These are phyloP conservation scores for Nycteola revayana DNA, from an alignment of 2,888 invertebrate genomes.

Conservation along the genomic window DNA sequence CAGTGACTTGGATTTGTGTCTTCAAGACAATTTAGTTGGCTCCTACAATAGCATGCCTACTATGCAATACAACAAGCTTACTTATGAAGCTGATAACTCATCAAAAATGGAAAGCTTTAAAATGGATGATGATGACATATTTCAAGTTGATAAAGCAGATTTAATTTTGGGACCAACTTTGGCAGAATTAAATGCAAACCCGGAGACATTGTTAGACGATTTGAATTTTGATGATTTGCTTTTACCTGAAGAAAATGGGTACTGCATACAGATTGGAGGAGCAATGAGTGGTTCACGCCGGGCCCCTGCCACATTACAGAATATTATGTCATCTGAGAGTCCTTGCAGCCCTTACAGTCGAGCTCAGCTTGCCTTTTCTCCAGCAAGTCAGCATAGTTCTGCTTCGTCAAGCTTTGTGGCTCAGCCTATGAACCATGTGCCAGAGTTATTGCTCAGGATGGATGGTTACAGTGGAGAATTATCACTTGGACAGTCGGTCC, in stretches of 20 bases:
- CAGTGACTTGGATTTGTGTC: conserved; percentile 79
- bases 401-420: conserved; percentile 69
- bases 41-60: conserved; percentile 66
- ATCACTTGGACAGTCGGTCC: conserved; percentile 84
- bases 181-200: conserved; percentile 92
- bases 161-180: conserved; percentile 91
- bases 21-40: conserved; percentile 71
- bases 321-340: conserved; percentile 55
- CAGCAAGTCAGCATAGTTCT: conserved; percentile 85
- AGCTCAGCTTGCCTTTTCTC: conserved; percentile 82
- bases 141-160: conserved; percentile 93
- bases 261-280: conserved; percentile 76
- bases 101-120: conserved; percentile 84
- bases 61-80: conserved; percentile 64
- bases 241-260: conserved; percentile 86
- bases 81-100: conserved; percentile 64
- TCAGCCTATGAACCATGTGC: conserved; percentile 70
- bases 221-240: conserved; percentile 93
- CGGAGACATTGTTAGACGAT: conserved; percentile 91
- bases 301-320: conserved; percentile 42
- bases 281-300: conserved; percentile 70
- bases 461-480: conserved; percentile 81
- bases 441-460: conserved; percentile 86
- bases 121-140: conserved; percentile 94
- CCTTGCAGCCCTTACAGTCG: conserved; percentile 79